Evolutionary conservation across 2,797 vertebrate species (phyloP).

Genomic region (Staurois parvus): DNA sequence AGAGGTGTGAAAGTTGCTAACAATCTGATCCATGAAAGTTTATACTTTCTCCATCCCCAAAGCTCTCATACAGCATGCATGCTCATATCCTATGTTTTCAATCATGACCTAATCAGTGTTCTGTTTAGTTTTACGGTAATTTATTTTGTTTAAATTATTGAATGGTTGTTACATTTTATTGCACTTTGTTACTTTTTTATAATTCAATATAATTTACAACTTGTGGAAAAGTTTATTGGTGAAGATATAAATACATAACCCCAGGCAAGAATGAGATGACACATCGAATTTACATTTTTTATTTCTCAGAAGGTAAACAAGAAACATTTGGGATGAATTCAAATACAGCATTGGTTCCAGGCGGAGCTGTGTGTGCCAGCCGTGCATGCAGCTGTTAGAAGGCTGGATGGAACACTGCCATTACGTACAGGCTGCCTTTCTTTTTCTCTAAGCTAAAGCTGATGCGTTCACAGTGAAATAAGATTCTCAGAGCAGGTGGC

Average conservation of each 20-base stretch:
- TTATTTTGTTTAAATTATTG: not conserved
- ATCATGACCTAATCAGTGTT: not conserved
- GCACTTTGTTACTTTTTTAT: not conserved
- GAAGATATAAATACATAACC: conserved; percentile 23
- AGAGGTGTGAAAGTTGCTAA: no score
- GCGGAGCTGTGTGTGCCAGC: conserved; percentile 50
- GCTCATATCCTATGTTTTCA: not conserved
- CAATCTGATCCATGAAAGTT: no score
- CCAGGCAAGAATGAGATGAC: conserved; percentile 27
- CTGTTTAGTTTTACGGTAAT: not conserved
- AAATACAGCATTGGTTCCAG: conserved; percentile 61
- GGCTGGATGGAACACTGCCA: conserved; percentile 60
- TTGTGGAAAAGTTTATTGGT: conserved; percentile 21
- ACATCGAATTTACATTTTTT: conserved; percentile 46
- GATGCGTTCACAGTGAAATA: conserved; percentile 61
- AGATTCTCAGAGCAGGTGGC: conserved; percentile 68
- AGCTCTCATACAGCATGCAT: not conserved
- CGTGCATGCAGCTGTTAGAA: conserved; percentile 67
- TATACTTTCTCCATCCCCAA: not conserved
- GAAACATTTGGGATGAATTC: conserved; percentile 49
- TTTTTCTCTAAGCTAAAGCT: conserved; percentile 17
- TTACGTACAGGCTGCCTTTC: conserved; percentile 57
- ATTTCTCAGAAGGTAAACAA: conserved; percentile 53
- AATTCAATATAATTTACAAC: conserved; percentile 3
- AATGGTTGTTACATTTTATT: not conserved